Conservation (phyloP, 2,113 vertebrate species). For the Balaeniceps rex region DNA sequence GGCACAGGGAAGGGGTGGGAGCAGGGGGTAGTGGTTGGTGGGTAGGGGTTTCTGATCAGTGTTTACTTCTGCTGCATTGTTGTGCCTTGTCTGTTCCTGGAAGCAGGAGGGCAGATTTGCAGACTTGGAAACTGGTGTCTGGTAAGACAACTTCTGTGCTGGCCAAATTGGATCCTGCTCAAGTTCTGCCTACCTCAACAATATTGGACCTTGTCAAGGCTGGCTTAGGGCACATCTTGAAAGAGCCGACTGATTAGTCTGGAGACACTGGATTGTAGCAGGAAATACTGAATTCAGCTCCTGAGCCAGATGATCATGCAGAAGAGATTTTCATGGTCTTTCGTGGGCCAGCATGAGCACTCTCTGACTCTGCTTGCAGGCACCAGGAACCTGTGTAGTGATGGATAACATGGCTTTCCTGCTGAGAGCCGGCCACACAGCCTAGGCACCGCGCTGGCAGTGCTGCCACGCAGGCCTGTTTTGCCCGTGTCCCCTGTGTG, state of each 20-base stretch:
- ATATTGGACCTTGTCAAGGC: not conserved
- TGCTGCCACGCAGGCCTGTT: not conserved
- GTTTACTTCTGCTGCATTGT: not conserved
- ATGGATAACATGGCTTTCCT: fast-evolving
- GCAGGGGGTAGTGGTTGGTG: not conserved
- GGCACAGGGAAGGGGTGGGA: not conserved
- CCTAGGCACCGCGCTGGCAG: not conserved
- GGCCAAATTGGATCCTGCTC: not conserved
- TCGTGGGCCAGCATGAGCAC: not conserved
- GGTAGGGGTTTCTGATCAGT: not conserved
- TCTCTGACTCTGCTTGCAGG: not conserved
- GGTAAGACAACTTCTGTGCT: not conserved
- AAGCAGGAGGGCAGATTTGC: not conserved
- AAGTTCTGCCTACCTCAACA: not conserved
- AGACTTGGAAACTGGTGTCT: not conserved
- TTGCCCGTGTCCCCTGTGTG: not conserved
- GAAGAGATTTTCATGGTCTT: not conserved
- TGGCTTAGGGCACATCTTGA: not conserved
- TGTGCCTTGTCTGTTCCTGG: not conserved
- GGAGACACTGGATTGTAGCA: not conserved
- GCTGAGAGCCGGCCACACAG: fast-evolving
- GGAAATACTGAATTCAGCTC: not conserved
- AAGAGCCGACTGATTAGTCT: not conserved
- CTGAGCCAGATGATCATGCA: not conserved
- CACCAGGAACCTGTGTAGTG: not conserved